Evolutionary conservation across 2,113 vertebrate species (phyloP), one percentile per base, ranked within the genome.

Genomic region (Rhea americana): DNA sequence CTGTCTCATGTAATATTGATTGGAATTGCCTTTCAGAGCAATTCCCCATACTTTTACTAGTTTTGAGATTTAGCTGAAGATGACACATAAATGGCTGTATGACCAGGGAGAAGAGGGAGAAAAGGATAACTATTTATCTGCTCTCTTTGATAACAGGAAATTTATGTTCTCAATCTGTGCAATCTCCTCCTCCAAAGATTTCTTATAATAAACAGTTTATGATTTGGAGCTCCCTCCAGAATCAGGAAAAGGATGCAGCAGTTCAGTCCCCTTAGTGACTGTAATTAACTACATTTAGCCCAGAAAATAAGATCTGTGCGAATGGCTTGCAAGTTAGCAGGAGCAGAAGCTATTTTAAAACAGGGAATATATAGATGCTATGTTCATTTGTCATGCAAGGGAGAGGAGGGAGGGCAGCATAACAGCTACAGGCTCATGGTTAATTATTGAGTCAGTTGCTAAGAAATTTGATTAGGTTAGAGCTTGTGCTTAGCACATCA

Each of bases 391-490:
- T 96, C 91, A 83, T 90, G 83, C 56, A 90, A 51, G 76, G 51
- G 45, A 91, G 82, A 71, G 41, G 50, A 73, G 63, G 87, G 80
- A 91, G 73, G 67, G 76, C 55, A 56, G 32, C 66, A 65, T 32
- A 76, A 62, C 82, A 94, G 77, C 73, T 91, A 73, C 58, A 56
- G 84, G 25, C 78, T 89, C 74, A 48, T 48, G n/a, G 80, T 70
- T 89, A 56, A 79, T 89, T 91, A 88, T 89, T 66, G 65, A 86
- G 80, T 79, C 86, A 96, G 70, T 91, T 93, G 71, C 77, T 90
- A 82, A 94, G 94, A 94, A 95, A 96, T 93, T 93, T 87, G 61
- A 84, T 93, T 81, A 88, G 70, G 30, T 79, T 94, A 25, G 62
- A 90, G 73, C 81, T 81, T 83, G n/a, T 70, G 62, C 79, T 72